Percentiles rank a stretch among this genome's conserved stretches.
phyloP scores from a whole-genome alignment of 2,888 invertebrate species.

The Papilio demoleus region DNA sequence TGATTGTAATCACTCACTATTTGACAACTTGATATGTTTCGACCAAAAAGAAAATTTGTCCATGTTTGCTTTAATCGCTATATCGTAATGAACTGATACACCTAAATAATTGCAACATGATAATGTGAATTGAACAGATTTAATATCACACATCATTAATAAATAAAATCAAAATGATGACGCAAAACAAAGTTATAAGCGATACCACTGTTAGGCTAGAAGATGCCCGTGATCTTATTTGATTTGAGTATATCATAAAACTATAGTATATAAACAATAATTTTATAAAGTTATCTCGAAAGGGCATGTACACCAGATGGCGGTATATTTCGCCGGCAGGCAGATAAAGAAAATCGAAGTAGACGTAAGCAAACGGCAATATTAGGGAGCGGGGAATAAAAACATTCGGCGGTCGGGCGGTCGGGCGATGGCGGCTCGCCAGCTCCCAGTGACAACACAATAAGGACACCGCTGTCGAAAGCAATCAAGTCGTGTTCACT shows the following conservation, averaged over 20 bases:
- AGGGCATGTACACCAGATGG: slow-evolving; percentile 28
- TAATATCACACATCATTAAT: too few relatives aligned
- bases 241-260: too few relatives aligned
- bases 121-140: neutral
- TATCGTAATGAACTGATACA: slow-evolving; percentile 1
- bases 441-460: slow-evolving; percentile 74
- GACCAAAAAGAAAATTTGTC: slow-evolving; percentile 2
- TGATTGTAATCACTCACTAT: slow-evolving; percentile 15
- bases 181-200: neutral
- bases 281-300: slow-evolving; percentile 9
- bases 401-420: slow-evolving; percentile 69
- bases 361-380: slow-evolving; percentile 70
- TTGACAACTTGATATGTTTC: slow-evolving; percentile 2
- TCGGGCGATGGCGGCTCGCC: slow-evolving; percentile 69
- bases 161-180: too few relatives aligned
- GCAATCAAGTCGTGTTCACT: slow-evolving; percentile 70
- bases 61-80: slow-evolving; percentile 5
- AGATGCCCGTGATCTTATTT: neutral
- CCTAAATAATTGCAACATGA: neutral
- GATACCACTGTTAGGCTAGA: too few relatives aligned
- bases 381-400: slow-evolving; percentile 57
- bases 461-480: slow-evolving; percentile 74
- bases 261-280: too few relatives aligned
- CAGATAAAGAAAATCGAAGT: slow-evolving; percentile 56
- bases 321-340: slow-evolving; percentile 41